Evolutionary conservation across 2,113 vertebrate genomes (phyloP).

Genomic region (Gopherus flavomarginatus): DNA sequence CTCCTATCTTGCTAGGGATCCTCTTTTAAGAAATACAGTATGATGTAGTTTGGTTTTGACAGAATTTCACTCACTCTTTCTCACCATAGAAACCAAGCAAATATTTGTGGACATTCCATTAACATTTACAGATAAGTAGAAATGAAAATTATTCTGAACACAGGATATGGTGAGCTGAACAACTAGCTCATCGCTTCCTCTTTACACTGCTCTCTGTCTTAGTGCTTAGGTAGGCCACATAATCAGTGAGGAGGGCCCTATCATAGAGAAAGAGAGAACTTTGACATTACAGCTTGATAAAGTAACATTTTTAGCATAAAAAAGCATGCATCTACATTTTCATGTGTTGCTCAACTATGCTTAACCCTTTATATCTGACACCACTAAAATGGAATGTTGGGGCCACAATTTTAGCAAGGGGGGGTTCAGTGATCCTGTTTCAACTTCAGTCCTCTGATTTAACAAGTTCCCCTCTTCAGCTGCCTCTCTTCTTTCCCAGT

Average conservation of each 20-base stretch:
- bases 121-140: constrained; percentile 79
- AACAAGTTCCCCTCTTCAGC: neutral
- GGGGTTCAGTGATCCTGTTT: neutral
- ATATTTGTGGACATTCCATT: constrained; percentile 82
- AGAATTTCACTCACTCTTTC: constrained; percentile 38
- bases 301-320: constrained; percentile 14
- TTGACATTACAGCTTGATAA: neutral
- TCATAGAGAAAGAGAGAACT: neutral
- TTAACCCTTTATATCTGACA: neutral
- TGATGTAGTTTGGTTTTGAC: constrained; percentile 69
- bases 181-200: constrained; percentile 73
- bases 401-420: neutral
- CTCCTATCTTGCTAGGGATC: constrained; percentile 11
- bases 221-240: constrained; percentile 49
- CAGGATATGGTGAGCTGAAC: constrained; percentile 75
- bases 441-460: neutral
- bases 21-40: constrained; percentile 73
- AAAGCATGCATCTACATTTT: neutral
- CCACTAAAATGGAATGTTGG: fast-evolving
- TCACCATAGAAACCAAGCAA: constrained; percentile 80
- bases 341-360: neutral
- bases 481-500: neutral
- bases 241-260: neutral
- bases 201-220: constrained; percentile 38
- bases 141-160: constrained; percentile 79